Conservation (phyloP, 1,140 invertebrate genomes). For the Cydia pomonella region DNA sequence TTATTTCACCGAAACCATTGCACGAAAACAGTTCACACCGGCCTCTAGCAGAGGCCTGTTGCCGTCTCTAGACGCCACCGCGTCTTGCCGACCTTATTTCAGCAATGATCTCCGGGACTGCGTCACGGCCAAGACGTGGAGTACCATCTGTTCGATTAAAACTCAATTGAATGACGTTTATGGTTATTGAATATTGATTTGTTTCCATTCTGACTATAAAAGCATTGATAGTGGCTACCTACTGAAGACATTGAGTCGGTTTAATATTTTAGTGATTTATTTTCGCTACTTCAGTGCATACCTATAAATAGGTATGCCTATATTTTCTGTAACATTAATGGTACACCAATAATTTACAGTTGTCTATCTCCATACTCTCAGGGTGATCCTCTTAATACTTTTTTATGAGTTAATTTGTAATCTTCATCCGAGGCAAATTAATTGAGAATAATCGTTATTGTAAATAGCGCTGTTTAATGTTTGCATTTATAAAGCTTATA, state of each 20-base stretch:
- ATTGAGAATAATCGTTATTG: no score
- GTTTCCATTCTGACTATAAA: slow-evolving; percentile 29
- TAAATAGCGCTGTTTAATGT: no score
- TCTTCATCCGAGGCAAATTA: no score
- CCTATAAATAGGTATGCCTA: neutral
- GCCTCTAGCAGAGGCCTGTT: neutral
- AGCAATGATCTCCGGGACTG: slow-evolving; percentile 3
- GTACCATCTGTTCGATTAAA: slow-evolving; percentile 28
- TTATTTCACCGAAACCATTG: neutral
- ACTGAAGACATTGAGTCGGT: neutral
- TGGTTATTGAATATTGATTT: slow-evolving; percentile 31
- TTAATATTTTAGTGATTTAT: neutral
- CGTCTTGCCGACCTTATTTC: slow-evolving; percentile 5
- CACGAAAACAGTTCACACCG: neutral
- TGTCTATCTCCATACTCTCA: neutral
- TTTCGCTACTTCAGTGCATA: neutral
- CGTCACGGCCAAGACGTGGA: slow-evolving; percentile 7
- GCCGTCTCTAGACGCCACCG: neutral
- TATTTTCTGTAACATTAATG: neutral
- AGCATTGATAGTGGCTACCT: slow-evolving; percentile 3
- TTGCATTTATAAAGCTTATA: no score
- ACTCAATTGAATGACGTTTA: slow-evolving; percentile 31
- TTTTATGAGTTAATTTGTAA: neutral
- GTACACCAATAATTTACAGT: neutral
- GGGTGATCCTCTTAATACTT: neutral